Conservation (phyloP, 2,797 vertebrate genomes). For the Sebastes trivittatus region DNA sequence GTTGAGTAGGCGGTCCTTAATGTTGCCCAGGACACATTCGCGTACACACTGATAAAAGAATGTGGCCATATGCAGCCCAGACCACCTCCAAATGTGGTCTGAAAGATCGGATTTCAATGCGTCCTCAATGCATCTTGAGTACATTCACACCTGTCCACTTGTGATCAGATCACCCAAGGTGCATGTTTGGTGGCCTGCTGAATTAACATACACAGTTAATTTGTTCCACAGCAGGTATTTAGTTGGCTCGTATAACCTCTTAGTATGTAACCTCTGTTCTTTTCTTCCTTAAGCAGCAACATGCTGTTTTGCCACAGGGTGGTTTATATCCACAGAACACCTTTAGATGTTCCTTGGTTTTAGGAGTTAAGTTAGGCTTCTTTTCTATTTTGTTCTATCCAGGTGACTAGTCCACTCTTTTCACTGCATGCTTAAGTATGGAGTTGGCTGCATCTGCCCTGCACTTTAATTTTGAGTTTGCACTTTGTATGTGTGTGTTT, state of each 20-base stretch:
- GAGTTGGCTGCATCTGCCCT: not conserved
- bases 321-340: constrained; percentile 26
- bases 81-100: too few relatives aligned
- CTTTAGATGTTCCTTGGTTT: constrained; percentile 30
- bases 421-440: not conserved
- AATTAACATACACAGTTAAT: not conserved
- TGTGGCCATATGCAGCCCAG: too few relatives aligned
- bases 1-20: too few relatives aligned
- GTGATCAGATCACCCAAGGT: too few relatives aligned
- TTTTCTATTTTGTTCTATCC: not conserved
- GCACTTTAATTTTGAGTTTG: not conserved
- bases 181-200: not conserved
- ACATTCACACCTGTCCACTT: too few relatives aligned
- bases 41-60: too few relatives aligned
- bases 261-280: not conserved
- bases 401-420: not conserved
- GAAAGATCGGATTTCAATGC: too few relatives aligned
- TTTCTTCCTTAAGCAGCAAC: not conserved
- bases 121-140: too few relatives aligned
- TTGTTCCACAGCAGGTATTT: not conserved
- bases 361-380: not conserved
- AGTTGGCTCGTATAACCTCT: not conserved
- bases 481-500: not conserved
- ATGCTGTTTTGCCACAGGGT: not conserved
- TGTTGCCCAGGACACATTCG: too few relatives aligned